phyloP scores from a whole-genome alignment of 2,888 invertebrate species.

The Nymphalis urticae region DNA sequence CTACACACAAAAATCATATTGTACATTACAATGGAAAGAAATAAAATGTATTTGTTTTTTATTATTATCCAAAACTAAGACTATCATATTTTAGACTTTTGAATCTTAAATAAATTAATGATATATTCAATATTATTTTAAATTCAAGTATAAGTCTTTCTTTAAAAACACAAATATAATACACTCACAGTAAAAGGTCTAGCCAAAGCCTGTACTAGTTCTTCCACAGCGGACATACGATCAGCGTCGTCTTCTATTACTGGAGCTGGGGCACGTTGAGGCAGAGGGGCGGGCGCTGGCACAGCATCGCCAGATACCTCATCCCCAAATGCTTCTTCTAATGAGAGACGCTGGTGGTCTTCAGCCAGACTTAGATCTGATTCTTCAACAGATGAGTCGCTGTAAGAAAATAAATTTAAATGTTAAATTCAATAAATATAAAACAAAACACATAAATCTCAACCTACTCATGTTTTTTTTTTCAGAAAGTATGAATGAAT shows the following conservation, averaged over 20 bases:
- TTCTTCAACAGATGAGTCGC: conserved; percentile 70
- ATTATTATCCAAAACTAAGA: too few species aligned
- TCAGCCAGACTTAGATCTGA: conserved; percentile 55
- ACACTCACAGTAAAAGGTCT: conserved; percentile 73
- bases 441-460: background rate
- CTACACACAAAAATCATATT: too few species aligned
- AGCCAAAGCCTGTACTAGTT: conserved; percentile 71
- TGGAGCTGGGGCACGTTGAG: conserved; percentile 66
- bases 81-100: too few species aligned
- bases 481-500: too few species aligned
- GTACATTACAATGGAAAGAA: too few species aligned
- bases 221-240: conserved; percentile 68
- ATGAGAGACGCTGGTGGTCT: conserved; percentile 62
- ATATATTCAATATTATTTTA: too few species aligned
- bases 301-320: conserved; percentile 70
- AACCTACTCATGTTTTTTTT: too few species aligned
- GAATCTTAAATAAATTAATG: too few species aligned
- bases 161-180: too few species aligned
- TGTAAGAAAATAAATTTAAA: conserved; percentile 38
- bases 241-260: conserved; percentile 63
- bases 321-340: conserved; percentile 73
- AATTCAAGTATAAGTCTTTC: too few species aligned
- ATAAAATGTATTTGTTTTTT: too few species aligned
- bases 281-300: conserved; percentile 70
- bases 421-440: background rate